Conservation (phyloP, 2,888 invertebrate genomes). For the Rhingia campestris region DNA sequence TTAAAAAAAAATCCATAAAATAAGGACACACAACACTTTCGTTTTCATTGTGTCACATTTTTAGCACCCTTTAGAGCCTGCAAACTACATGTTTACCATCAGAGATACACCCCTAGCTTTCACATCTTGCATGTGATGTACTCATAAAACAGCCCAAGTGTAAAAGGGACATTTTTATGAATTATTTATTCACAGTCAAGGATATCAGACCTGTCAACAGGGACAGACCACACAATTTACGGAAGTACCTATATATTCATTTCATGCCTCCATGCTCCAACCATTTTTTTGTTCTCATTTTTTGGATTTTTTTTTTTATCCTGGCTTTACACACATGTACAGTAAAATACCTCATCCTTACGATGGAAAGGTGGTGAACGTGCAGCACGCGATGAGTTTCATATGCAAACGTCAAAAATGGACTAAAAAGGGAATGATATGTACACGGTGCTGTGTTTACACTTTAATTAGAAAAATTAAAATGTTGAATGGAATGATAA, state of each 20-base stretch:
- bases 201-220: slow-evolving; percentile 66
- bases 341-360: background rate
- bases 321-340: background rate
- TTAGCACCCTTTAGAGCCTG: background rate
- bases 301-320: slow-evolving; percentile 40
- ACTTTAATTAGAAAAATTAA: slow-evolving; percentile 32
- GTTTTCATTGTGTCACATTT: slow-evolving; percentile 12
- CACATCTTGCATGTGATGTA: slow-evolving; percentile 47
- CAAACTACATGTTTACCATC: slow-evolving; percentile 24
- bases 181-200: slow-evolving; percentile 68
- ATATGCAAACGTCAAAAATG: slow-evolving; percentile 7
- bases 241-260: slow-evolving; percentile 58
- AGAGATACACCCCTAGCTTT: background rate
- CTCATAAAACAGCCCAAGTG: slow-evolving; percentile 65
- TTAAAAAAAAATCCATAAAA: background rate
- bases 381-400: slow-evolving; percentile 47
- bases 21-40: slow-evolving; percentile 6
- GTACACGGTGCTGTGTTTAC: slow-evolving; percentile 15
- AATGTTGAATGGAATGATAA: background rate
- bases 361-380: slow-evolving; percentile 22
- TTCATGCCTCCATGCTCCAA: slow-evolving; percentile 8
- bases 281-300: no score
- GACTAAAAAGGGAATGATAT: slow-evolving; percentile 12
- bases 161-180: slow-evolving; percentile 64
- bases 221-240: slow-evolving; percentile 60